Evolutionary conservation across 2,113 vertebrate genomes (phyloP), one percentile per base, ranked within the genome.

Genomic region (Natator depressus): DNA sequence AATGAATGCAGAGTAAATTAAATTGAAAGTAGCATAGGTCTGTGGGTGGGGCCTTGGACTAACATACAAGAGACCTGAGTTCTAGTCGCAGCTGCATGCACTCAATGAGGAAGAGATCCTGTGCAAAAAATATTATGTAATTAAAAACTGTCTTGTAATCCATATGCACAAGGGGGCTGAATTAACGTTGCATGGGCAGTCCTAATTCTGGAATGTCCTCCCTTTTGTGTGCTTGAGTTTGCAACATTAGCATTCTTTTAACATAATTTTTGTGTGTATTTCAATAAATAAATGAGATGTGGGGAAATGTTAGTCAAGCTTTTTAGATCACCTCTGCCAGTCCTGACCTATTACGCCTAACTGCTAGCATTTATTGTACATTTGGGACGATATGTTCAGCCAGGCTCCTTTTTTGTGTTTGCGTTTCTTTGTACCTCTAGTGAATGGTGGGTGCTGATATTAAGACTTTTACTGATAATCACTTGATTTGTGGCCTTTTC

Each of bases 61-160:
- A 10, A 4, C 2, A 10, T 80, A 76, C 35, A 19, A 10, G 9
- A 46, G 10, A 47, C 42, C 24, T 20, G 42, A 38, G 2, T 89
- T 93, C 80, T 83, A 6, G 17, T 87, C 89, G 87, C 80, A 82
- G 12, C 65, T 8, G 10, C 24, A 8, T 1, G 0, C 16, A 85
- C 4, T 1, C 78, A 47, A 85, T 90, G n/a, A 11, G 79, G 92
- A 94, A 90, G 81, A 59, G 85, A 81, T 80, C 50, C 85, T 87
- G 5, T 14, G 14, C 27, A 42, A 1, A 2, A 27, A 22, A 3
- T 0, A 76, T 54, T 24, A 54, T 6, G 0, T 55, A 88, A 65
- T 54, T 57, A 96, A 93, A 87, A 53, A 89, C 86, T 46, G 11
- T 13, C 62, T 42, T 27, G 53, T 80, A 8, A 25, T 54, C 22